Evolutionary conservation across 2,113 vertebrate genomes (phyloP).

Genomic region (Astur gentilis): DNA sequence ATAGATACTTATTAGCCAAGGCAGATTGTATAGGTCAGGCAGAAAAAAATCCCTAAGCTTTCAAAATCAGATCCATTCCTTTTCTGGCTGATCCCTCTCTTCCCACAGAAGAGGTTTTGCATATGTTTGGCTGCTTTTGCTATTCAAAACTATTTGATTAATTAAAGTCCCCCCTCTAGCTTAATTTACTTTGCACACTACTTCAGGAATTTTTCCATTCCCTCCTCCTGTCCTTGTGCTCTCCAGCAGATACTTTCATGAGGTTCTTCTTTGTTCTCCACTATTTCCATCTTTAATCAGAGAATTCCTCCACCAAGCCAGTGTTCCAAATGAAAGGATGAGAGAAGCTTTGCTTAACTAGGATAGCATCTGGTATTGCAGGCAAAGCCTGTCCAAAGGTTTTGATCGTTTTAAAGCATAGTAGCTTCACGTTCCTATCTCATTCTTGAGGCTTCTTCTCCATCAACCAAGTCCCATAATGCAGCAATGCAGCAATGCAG

Average conservation of each 20-base stretch:
- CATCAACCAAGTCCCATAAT: neutral
- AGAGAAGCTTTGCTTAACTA: neutral
- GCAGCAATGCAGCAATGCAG: neutral
- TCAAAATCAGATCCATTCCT: neutral
- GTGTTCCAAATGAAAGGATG: neutral
- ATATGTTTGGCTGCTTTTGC: neutral
- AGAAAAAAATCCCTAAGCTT: neutral
- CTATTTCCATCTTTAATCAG: neutral
- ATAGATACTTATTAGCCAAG: neutral
- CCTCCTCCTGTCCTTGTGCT: neutral
- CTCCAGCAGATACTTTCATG: neutral
- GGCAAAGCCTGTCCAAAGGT: neutral
- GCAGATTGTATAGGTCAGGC: neutral
- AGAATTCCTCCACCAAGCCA: neutral
- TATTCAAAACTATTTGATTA: neutral
- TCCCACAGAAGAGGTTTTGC: neutral
- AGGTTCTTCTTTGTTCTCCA: neutral
- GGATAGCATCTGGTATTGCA: neutral
- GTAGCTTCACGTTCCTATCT: neutral
- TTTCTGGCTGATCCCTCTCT: neutral
- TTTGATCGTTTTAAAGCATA: neutral
- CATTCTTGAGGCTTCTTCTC: neutral
- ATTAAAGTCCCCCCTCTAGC: neutral
- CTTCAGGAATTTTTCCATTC: neutral
- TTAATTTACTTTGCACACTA: neutral